Conservation (phyloP, 2,888 invertebrate genomes). For the Diogma glabrata region DNA sequence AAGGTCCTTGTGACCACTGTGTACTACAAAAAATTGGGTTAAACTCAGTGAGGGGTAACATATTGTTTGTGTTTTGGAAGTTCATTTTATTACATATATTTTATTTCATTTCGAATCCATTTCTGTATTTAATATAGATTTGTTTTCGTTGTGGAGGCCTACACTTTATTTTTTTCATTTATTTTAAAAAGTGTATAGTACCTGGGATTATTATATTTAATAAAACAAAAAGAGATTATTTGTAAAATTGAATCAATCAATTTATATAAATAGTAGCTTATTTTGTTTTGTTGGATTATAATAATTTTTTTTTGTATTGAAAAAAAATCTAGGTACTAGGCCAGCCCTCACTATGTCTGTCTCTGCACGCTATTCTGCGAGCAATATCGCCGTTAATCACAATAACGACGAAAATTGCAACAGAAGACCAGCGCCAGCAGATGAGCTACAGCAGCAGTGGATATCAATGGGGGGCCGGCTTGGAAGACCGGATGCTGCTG, state of each 20-base stretch:
- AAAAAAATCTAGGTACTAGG: conserved; percentile 33
- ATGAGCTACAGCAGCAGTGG: conserved; percentile 34
- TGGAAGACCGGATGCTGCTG: conserved; percentile 52
- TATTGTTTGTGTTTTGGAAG: too few relatives aligned
- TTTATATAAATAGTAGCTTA: too few relatives aligned
- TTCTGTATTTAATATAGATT: conserved; percentile 21
- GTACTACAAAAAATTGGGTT: too few relatives aligned
- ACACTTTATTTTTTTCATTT: conserved; percentile 7
- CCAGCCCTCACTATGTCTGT: conserved; percentile 40
- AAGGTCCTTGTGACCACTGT: too few relatives aligned
- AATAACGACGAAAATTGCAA: conserved; percentile 17
- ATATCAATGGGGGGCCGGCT: conserved; percentile 43
- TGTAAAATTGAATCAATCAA: background rate
- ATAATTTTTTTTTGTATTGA: conserved; percentile 12
- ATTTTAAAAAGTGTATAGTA: conserved; percentile 12
- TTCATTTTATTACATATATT: too few relatives aligned
- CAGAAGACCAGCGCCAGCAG: conserved; percentile 27
- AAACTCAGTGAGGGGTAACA: too few relatives aligned
- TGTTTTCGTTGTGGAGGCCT: conserved; percentile 37
- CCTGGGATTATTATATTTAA: background rate
- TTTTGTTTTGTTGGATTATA: background rate
- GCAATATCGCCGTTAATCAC: conserved; percentile 17
- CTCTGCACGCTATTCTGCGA: conserved; percentile 39
- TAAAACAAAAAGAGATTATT: background rate
- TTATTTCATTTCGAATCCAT: too few relatives aligned